phyloP scores from a whole-genome alignment of 2,797 vertebrate species.

The Pangasius djambal region DNA sequence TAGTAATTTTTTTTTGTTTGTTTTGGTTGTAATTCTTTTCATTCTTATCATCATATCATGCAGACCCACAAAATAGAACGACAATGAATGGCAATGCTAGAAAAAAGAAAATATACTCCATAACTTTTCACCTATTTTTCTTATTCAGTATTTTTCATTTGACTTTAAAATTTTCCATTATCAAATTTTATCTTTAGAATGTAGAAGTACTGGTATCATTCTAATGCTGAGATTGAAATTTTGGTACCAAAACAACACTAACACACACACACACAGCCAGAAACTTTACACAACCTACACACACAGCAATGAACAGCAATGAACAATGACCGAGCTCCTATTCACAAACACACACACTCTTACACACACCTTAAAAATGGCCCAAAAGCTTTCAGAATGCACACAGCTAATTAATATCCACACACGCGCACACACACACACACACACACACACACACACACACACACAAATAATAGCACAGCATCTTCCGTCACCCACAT shows the following conservation, averaged over 20 bases:
- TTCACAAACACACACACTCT: neutral
- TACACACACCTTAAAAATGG: neutral
- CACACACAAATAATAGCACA: neutral
- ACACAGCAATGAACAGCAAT: neutral
- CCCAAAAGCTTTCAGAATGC: neutral
- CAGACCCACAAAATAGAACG: neutral
- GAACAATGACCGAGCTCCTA: neutral
- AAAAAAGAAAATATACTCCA: too few species aligned
- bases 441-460: neutral
- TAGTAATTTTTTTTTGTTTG: too few species aligned
- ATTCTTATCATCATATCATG: too few species aligned
- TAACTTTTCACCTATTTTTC: too few species aligned
- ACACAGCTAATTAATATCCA: neutral
- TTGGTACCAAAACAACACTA: neutral
- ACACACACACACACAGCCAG: neutral
- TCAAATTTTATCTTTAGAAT: neutral
- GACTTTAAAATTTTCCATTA: too few species aligned
- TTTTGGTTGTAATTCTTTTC: too few species aligned
- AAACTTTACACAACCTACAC: neutral
- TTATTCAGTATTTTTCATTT: too few species aligned
- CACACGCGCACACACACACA: neutral
- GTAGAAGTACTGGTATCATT: neutral
- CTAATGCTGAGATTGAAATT: neutral
- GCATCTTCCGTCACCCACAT: constrained; percentile 7
- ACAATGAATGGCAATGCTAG: too few species aligned